These are phyloP conservation scores for Mirza zaza DNA, from an alignment of 2,113 vertebrate genomes.

Conservation along the genomic window DNA sequence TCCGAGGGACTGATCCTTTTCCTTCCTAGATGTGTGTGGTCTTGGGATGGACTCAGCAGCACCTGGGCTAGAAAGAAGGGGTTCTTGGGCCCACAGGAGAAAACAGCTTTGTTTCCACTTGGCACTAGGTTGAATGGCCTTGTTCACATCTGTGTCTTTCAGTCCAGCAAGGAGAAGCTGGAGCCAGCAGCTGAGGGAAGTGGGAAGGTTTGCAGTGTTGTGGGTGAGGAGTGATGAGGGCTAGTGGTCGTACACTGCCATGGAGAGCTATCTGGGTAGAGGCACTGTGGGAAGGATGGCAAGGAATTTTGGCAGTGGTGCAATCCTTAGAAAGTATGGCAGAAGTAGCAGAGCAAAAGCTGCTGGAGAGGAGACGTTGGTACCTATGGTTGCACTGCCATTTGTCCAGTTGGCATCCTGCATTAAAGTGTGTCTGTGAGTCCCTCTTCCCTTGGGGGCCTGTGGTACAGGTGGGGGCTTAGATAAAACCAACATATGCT, in stretches of 20 bases:
- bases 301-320: not conserved
- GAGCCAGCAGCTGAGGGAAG: not conserved
- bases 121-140: not conserved
- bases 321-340: not conserved
- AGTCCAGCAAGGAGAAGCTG: not conserved
- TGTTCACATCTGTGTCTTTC: not conserved
- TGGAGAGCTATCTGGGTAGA: not conserved
- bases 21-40: not conserved
- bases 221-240: not conserved
- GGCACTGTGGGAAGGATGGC: not conserved
- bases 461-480: not conserved
- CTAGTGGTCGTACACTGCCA: too few relatives aligned
- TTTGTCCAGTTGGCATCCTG: not conserved
- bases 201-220: not conserved
- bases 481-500: not conserved
- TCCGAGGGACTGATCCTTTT: not conserved
- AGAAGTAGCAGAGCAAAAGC: not conserved
- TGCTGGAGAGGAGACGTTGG: not conserved
- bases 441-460: not conserved
- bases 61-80: not conserved
- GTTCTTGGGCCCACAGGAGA: not conserved
- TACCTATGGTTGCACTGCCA: fast-evolving
- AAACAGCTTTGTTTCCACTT: not conserved
- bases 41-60: not conserved
- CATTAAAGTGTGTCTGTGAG: not conserved